Evolutionary conservation across 1,140 invertebrate genomes (phyloP).

Genomic region (Drosophila setifemur): DNA sequence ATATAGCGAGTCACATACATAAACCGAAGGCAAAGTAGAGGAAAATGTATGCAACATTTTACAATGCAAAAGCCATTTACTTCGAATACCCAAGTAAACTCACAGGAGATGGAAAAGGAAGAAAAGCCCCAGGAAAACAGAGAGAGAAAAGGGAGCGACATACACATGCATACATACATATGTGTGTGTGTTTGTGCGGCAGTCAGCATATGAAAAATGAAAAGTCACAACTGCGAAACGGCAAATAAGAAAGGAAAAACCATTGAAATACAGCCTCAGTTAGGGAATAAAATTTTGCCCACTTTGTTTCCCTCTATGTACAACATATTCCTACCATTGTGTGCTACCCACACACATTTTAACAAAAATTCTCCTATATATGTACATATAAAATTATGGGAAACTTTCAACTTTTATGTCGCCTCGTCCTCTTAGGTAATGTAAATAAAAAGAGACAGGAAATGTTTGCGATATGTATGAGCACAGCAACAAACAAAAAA

Average conservation of each 20-base stretch:
- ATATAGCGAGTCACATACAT: slow-evolving; percentile 16
- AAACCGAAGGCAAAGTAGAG: slow-evolving; percentile 70
- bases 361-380: slow-evolving; percentile 14
- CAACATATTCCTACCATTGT: slow-evolving; percentile 33
- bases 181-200: slow-evolving; percentile 29
- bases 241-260: slow-evolving; percentile 28
- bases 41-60: slow-evolving; percentile 81
- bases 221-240: slow-evolving; percentile 68
- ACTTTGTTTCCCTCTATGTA: slow-evolving; percentile 41
- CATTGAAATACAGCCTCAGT: slow-evolving; percentile 30
- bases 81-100: slow-evolving; percentile 16
- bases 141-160: slow-evolving; percentile 25
- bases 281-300: slow-evolving; percentile 19
- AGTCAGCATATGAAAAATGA: slow-evolving; percentile 79
- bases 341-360: slow-evolving; percentile 24
- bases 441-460: slow-evolving; percentile 79
- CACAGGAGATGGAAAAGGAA: slow-evolving; percentile 28
- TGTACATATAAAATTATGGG: slow-evolving; percentile 12
- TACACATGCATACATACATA: background rate
- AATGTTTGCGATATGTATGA: slow-evolving; percentile 63
- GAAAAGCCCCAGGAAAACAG: background rate
- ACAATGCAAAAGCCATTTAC: slow-evolving; percentile 81
- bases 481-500: slow-evolving; percentile 41
- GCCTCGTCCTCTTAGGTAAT: slow-evolving; percentile 52
- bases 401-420: slow-evolving; percentile 66